Evolutionary conservation across 2,888 invertebrate species (phyloP).

Genomic region (Carterocephalus palaemon): DNA sequence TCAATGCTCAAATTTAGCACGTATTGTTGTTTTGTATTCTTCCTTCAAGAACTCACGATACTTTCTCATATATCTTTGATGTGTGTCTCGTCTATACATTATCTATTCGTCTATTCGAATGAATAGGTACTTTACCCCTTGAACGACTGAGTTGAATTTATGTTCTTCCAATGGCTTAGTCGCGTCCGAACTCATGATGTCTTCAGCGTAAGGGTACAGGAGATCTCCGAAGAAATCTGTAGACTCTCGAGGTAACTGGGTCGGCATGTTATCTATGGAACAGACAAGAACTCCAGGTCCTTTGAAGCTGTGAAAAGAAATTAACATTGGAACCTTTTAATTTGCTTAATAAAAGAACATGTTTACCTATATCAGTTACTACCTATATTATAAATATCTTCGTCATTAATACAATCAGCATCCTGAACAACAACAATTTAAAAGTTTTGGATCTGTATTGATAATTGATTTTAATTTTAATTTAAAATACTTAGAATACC

Average conservation of each 20-base stretch:
- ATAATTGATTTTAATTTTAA: background rate
- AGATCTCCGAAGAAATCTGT: constrained; percentile 99
- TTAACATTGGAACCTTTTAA: too few relatives aligned
- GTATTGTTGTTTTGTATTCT: too few relatives aligned
- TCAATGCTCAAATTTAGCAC: too few relatives aligned
- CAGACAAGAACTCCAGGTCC: constrained; percentile 99
- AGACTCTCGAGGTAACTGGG: constrained; percentile 97
- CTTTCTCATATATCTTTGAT: constrained; percentile 1
- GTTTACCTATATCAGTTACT: too few relatives aligned
- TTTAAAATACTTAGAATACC: constrained; percentile 55
- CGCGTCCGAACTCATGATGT: constrained; percentile 93
- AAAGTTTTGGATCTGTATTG: background rate
- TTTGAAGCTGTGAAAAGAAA: constrained; percentile 84
- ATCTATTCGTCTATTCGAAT: background rate
- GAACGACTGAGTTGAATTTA: constrained; percentile 84
- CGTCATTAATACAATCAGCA: too few relatives aligned
- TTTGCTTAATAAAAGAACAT: too few relatives aligned
- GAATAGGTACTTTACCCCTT: constrained; percentile 75
- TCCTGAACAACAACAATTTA: too few relatives aligned
- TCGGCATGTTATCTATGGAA: constrained; percentile 99
- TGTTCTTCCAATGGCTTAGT: constrained; percentile 87
- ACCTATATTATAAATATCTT: too few relatives aligned
- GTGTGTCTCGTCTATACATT: too few relatives aligned
- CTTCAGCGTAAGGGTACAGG: constrained; percentile 90
- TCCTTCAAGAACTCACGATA: background rate